These are phyloP conservation scores for Chloroceryle aenea DNA, from an alignment of 2,113 vertebrate genomes.

Conservation along the genomic window DNA sequence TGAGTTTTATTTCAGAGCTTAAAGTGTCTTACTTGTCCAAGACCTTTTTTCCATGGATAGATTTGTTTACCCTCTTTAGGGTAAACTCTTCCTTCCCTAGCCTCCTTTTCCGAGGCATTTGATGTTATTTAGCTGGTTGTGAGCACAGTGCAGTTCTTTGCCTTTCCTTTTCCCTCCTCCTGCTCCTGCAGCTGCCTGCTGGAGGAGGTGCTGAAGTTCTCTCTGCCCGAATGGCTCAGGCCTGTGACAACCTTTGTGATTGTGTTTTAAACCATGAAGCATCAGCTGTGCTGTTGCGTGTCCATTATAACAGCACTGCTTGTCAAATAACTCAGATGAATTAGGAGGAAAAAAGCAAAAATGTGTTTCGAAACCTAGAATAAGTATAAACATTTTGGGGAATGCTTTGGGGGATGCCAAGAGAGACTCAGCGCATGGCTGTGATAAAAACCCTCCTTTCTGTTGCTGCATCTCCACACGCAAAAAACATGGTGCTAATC, in stretches of 20 bases:
- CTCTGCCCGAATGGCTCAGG: background rate
- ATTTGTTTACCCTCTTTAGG: background rate
- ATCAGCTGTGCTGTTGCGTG: background rate
- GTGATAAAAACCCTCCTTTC: background rate
- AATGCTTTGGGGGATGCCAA: background rate
- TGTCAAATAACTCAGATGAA: background rate
- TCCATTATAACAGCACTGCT: background rate
- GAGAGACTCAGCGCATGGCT: background rate
- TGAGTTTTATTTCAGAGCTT: background rate
- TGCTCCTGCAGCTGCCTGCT: background rate
- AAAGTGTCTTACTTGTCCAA: background rate
- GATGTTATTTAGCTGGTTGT: background rate
- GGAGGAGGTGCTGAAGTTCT: background rate
- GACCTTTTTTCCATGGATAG: background rate
- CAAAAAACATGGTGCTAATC: background rate
- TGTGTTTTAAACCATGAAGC: background rate
- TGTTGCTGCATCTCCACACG: background rate
- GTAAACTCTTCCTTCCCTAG: background rate
- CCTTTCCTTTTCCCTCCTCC: background rate
- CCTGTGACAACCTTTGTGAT: background rate
- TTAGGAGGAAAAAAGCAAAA: background rate
- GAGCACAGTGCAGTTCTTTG: accelerated
- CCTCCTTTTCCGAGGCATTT: background rate
- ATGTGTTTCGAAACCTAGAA: background rate
- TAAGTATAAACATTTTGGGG: background rate